Conservation (phyloP, 1,140 invertebrate genomes). For the Drosophila sechellia region DNA sequence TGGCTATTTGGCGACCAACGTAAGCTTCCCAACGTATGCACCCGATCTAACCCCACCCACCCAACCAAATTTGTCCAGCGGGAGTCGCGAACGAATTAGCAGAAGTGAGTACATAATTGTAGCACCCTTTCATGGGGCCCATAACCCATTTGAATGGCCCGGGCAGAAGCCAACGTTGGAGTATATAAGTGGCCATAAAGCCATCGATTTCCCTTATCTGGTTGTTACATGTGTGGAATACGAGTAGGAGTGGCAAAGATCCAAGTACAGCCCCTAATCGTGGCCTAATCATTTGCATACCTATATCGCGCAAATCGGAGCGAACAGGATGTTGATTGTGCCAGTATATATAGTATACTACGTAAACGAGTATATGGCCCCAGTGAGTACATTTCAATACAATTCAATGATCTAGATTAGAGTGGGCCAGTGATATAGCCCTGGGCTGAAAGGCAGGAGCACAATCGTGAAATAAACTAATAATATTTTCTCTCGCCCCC, state of each 20-base stretch:
- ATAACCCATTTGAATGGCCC: constrained; percentile 15
- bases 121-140: constrained; percentile 34
- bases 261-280: constrained; percentile 36
- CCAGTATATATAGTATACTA: constrained; percentile 11
- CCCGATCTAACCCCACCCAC: too few species aligned
- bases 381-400: constrained; percentile 54
- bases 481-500: constrained; percentile 28
- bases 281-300: constrained; percentile 69
- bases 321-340: constrained; percentile 75
- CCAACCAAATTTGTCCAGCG: neutral
- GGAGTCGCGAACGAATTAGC: constrained; percentile 35
- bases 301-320: constrained; percentile 41
- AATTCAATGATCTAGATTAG: constrained; percentile 72
- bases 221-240: neutral
- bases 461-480: constrained; percentile 67
- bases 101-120: constrained; percentile 49
- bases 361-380: constrained; percentile 39
- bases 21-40: too few species aligned
- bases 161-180: neutral
- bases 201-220: constrained; percentile 17
- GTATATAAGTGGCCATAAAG: constrained; percentile 21
- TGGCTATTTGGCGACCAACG: too few species aligned
- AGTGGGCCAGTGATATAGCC: constrained; percentile 53
- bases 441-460: constrained; percentile 2
- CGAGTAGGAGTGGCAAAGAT: constrained; percentile 14